Evolutionary conservation across 2,797 vertebrate genomes (phyloP).

Genomic region (Hoplostethus atlanticus): DNA sequence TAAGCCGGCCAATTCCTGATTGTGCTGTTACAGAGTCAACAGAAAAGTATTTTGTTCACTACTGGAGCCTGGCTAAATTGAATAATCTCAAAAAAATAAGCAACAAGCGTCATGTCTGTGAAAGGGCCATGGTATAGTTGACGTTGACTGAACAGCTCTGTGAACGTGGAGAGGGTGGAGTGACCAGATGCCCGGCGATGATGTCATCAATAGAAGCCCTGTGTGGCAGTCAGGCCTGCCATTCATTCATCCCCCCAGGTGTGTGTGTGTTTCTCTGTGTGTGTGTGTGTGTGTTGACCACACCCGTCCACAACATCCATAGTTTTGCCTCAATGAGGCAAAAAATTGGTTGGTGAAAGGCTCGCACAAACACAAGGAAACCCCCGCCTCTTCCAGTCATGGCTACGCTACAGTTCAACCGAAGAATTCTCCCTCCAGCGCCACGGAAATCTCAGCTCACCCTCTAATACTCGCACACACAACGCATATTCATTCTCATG

Average conservation of each 20-base stretch:
- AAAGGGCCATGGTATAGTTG: slow-evolving; percentile 62
- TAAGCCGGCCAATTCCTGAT: slow-evolving; percentile 44
- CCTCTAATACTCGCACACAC: slow-evolving; percentile 50
- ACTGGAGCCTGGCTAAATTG: slow-evolving; percentile 59
- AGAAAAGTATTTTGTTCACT: slow-evolving; percentile 52
- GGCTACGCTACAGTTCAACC: slow-evolving; percentile 56
- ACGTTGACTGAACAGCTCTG: slow-evolving; percentile 66
- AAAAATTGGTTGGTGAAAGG: slow-evolving; percentile 30
- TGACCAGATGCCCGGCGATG: slow-evolving; percentile 77
- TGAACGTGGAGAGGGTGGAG: slow-evolving; percentile 78
- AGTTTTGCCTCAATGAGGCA: slow-evolving; percentile 50
- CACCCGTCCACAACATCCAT: slow-evolving; percentile 55
- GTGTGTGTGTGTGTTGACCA: slow-evolving; percentile 58
- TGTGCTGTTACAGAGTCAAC: slow-evolving; percentile 22
- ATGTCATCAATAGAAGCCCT: slow-evolving; percentile 86
- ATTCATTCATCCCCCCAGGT: slow-evolving; percentile 74
- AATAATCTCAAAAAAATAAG: slow-evolving; percentile 76
- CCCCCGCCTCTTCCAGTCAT: slow-evolving; percentile 39
- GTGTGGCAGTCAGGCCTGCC: slow-evolving; percentile 76
- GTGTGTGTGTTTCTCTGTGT: slow-evolving; percentile 55
- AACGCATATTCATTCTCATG: slow-evolving; percentile 56
- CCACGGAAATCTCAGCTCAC: slow-evolving; percentile 47
- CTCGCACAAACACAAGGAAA: slow-evolving; percentile 28
- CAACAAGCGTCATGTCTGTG: slow-evolving; percentile 64
- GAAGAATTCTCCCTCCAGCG: slow-evolving; percentile 58